Conservation (phyloP, 2,113 vertebrate species). For the Corythaeola cristata region DNA sequence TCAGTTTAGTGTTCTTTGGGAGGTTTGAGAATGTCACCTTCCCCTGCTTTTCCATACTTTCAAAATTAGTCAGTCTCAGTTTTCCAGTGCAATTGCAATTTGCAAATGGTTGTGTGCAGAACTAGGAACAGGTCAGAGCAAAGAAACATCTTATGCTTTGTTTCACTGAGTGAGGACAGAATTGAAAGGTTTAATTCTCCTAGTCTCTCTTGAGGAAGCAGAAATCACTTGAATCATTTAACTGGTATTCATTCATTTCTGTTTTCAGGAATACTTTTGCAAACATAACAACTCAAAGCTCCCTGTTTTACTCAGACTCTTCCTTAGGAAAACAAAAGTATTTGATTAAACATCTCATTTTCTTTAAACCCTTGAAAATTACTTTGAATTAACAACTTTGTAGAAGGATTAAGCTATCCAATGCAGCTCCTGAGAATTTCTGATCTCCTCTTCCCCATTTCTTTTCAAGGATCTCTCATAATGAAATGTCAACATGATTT, state of each 20-base stretch:
- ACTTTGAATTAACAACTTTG: background rate
- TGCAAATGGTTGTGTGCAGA: background rate
- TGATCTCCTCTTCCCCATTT: background rate
- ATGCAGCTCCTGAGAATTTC: background rate
- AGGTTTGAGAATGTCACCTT: background rate
- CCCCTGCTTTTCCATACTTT: background rate
- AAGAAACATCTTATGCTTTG: background rate
- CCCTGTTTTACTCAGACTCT: background rate
- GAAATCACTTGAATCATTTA: background rate
- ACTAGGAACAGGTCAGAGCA: background rate
- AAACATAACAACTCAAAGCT: background rate
- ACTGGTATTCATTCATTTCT: background rate
- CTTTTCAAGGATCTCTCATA: background rate
- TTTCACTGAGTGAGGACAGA: background rate
- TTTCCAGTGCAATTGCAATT: background rate
- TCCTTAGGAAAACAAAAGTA: background rate
- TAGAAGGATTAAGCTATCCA: background rate
- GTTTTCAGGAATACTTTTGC: background rate
- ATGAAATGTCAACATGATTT: fast-evolving
- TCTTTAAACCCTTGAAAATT: background rate
- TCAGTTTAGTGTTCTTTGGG: background rate
- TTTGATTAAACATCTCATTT: background rate
- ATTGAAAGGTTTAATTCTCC: background rate
- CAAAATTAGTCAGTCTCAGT: background rate
- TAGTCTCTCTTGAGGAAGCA: background rate